phyloP scores from a whole-genome alignment of 1,140 invertebrate genomes.

The Nasonia giraulti region DNA sequence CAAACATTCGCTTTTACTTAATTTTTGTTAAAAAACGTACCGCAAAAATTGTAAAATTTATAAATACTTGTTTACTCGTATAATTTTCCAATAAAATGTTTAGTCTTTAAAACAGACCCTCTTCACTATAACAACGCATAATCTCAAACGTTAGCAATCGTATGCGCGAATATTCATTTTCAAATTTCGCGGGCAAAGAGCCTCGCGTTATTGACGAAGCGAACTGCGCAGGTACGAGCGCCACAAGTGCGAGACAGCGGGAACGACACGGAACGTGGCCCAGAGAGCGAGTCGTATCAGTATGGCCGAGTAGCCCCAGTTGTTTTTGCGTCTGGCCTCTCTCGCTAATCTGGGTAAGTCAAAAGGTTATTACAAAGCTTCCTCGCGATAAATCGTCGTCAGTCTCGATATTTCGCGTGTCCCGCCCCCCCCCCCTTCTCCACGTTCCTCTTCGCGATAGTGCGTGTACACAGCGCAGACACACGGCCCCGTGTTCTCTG shows the following conservation, averaged over 20 bases:
- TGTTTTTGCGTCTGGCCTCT: constrained; percentile 64
- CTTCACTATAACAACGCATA: no score
- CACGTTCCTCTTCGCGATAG: neutral
- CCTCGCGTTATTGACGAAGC: no score
- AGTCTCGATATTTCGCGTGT: neutral
- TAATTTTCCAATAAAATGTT: no score
- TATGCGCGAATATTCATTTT: neutral
- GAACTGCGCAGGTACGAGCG: neutral
- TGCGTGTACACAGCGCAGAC: neutral
- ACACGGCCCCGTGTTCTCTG: no score
- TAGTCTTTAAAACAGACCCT: neutral
- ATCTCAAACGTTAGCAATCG: no score
- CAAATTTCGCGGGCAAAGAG: constrained; percentile 28
- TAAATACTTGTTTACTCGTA: no score
- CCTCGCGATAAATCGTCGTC: neutral
- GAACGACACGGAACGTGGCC: constrained; percentile 56
- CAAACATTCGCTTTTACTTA: no score
- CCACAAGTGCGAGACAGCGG: neutral
- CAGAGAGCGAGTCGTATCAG: constrained; percentile 50
- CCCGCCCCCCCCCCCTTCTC: neutral
- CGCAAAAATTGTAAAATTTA: no score
- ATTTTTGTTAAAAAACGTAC: no score
- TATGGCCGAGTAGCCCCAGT: constrained; percentile 69
- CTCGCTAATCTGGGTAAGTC: constrained; percentile 66
- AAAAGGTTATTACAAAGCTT: constrained; percentile 58